Conservation (phyloP, 1,140 invertebrate genomes). For the Lutraria rhynchaena region DNA sequence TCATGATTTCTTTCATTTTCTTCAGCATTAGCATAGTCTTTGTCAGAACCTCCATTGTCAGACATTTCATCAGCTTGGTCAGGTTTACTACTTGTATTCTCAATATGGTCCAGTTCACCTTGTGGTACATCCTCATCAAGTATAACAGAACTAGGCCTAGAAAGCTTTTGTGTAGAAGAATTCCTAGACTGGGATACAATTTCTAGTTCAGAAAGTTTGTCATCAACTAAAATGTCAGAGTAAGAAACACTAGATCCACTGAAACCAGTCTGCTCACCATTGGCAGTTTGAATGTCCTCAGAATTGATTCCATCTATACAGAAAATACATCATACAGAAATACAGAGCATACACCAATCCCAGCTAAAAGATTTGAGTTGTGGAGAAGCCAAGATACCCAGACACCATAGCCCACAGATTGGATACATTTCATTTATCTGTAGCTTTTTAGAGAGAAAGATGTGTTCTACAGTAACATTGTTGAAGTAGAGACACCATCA, state of each 20-base stretch:
- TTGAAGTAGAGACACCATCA: no score
- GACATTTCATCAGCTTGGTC: background rate
- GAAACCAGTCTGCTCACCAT: constrained; percentile 35
- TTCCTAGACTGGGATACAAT: constrained; percentile 9
- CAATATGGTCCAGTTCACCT: background rate
- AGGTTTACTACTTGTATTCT: background rate
- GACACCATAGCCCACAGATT: no score
- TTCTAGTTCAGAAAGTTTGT: constrained; percentile 26
- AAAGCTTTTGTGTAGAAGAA: constrained; percentile 24
- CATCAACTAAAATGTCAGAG: constrained; percentile 38
- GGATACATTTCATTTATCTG: no score
- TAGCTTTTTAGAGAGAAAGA: no score
- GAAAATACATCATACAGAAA: constrained; percentile 20
- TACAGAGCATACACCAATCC: constrained; percentile 14
- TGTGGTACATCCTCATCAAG: no score
- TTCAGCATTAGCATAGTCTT: background rate
- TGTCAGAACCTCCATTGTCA: background rate
- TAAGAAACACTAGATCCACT: constrained; percentile 42
- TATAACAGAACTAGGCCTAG: constrained; percentile 43
- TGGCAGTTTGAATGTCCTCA: background rate
- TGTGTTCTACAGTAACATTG: no score
- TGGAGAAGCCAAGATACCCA: background rate
- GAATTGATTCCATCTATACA: constrained; percentile 23
- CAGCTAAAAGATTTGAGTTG: background rate
- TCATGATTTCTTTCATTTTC: background rate